phyloP scores from a whole-genome alignment of 2,797 vertebrate species.

The Rhinella marina region DNA sequence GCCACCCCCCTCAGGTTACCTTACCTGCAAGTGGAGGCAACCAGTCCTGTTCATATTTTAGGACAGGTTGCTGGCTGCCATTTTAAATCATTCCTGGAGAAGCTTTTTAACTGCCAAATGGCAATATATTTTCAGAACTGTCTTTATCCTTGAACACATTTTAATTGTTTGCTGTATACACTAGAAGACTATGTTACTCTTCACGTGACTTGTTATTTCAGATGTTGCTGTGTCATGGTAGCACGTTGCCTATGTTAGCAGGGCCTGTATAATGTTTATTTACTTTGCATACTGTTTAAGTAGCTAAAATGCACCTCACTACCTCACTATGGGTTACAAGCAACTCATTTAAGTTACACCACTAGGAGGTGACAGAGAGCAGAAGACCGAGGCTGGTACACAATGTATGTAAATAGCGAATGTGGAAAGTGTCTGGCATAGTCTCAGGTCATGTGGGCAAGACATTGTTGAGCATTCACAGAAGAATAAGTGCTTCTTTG shows the following conservation, averaged over 20 bases:
- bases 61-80: no score
- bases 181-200: neutral
- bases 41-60: no score
- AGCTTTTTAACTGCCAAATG: neutral
- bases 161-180: neutral
- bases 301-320: neutral
- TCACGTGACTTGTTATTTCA: neutral
- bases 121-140: neutral
- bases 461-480: slow-evolving; percentile 51
- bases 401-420: neutral
- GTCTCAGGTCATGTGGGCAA: slow-evolving; percentile 49
- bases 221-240: neutral
- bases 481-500: slow-evolving; percentile 42
- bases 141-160: neutral
- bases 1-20: no score
- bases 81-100: no score
- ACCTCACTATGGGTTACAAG: neutral
- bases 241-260: no score
- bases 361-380: slow-evolving; percentile 36
- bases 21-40: no score
- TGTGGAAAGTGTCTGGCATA: slow-evolving; percentile 38
- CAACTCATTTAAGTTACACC: neutral
- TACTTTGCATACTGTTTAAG: neutral
- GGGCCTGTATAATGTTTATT: neutral
- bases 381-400: slow-evolving; percentile 41